These are phyloP conservation scores for Tetanocera ferruginea DNA, from an alignment of 2,888 invertebrate species.

Conservation along the genomic window DNA sequence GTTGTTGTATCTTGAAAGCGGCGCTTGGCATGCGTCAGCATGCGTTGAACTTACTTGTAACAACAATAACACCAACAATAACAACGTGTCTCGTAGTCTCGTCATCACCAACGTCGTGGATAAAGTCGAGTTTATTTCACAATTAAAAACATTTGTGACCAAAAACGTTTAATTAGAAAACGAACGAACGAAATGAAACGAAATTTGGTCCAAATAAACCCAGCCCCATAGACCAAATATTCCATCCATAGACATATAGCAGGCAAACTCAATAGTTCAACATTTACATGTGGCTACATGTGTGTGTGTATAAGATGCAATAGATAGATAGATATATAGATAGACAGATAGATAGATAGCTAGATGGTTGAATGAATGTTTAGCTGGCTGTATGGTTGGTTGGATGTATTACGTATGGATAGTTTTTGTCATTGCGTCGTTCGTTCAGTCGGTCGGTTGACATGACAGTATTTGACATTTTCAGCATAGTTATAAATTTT, in stretches of 20 bases:
- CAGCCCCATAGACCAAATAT: not conserved
- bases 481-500: constrained; percentile 30
- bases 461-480: constrained; percentile 33
- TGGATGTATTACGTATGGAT: not conserved
- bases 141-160: constrained; percentile 44
- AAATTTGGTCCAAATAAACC: not conserved
- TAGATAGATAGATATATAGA: not conserved
- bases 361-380: not conserved
- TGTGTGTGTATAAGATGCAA: not conserved
- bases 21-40: not conserved
- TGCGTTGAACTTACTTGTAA: constrained; percentile 22
- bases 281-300: not conserved
- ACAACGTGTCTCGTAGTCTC: not conserved
- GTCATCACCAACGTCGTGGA: constrained; percentile 13
- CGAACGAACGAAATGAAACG: constrained; percentile 32
- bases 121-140: constrained; percentile 41
- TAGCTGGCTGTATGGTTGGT: not conserved
- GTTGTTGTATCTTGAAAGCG: not conserved
- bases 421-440: not conserved
- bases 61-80: constrained; percentile 17
- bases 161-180: constrained; percentile 44
- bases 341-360: constrained; percentile 5
- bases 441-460: constrained; percentile 12
- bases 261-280: not conserved
- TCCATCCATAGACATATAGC: not conserved